Conservation (phyloP, 2,888 invertebrate genomes). For the Trissoscelio sp. region DNA sequence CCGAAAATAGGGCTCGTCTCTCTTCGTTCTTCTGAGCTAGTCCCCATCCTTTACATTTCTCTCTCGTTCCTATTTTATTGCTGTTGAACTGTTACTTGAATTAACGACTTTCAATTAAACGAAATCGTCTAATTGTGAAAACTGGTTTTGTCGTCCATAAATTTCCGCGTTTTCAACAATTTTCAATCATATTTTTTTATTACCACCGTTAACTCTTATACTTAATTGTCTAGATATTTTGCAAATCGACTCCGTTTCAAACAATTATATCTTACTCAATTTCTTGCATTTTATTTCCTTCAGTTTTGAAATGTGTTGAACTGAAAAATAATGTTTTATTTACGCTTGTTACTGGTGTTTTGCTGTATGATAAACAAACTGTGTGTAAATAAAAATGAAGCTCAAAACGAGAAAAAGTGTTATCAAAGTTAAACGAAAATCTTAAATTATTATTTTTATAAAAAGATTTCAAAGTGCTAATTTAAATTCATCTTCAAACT, state of each 20-base stretch:
- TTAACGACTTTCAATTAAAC: slow-evolving; percentile 50
- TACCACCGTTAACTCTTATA: not conserved
- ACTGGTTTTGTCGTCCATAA: slow-evolving; percentile 17
- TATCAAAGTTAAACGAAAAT: not conserved
- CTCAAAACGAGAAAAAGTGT: not conserved
- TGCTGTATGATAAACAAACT: too few species aligned
- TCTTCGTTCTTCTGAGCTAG: slow-evolving; percentile 34
- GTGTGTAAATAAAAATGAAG: too few species aligned
- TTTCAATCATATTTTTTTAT: slow-evolving; percentile 11
- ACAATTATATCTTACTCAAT: too few species aligned
- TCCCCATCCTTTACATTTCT: slow-evolving; percentile 7
- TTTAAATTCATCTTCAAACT: not conserved
- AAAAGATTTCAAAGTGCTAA: not conserved
- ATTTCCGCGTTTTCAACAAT: slow-evolving; percentile 15
- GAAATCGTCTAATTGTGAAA: slow-evolving; percentile 42
- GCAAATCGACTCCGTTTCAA: not conserved
- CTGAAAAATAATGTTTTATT: too few species aligned
- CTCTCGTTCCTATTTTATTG: slow-evolving; percentile 36
- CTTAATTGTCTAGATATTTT: not conserved
- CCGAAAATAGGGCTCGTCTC: slow-evolving; percentile 43
- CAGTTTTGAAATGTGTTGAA: too few species aligned
- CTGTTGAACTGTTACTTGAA: slow-evolving; percentile 47
- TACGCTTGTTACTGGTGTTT: too few species aligned
- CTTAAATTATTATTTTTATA: not conserved
- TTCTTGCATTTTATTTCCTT: too few species aligned